Percentiles rank a stretch among this genome's conserved stretches.
phyloP scores from a whole-genome alignment of 2,797 vertebrate species.

The Emydoidea blandingii region DNA sequence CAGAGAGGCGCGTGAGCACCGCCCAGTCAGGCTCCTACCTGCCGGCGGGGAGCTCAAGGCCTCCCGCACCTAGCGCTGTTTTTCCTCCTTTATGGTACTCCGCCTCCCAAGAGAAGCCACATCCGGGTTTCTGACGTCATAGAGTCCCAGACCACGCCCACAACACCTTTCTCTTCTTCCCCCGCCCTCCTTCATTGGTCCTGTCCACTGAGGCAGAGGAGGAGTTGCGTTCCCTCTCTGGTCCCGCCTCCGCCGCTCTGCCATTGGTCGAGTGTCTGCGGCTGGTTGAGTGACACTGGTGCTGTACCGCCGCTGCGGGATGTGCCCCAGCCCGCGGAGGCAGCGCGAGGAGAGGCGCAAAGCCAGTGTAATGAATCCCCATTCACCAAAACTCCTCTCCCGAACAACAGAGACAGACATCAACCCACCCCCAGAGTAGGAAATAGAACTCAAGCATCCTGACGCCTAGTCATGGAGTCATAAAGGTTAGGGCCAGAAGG shows the following conservation, averaged over 20 bases:
- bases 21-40: neutral
- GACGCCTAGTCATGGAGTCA: neutral
- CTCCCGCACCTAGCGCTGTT: neutral
- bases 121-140: slow-evolving; percentile 47
- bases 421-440: too few species aligned
- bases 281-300: neutral
- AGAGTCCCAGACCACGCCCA: neutral
- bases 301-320: neutral
- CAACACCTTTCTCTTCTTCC: neutral
- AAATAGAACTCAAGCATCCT: neutral
- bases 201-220: neutral
- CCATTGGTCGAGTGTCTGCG: neutral
- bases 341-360: too few species aligned
- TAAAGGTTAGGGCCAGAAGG: too few species aligned
- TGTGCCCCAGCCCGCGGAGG: too few species aligned
- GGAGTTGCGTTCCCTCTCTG: too few species aligned
- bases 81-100: neutral
- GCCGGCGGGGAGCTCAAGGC: neutral
- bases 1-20: neutral
- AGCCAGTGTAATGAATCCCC: too few species aligned
- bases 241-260: neutral
- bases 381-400: neutral
- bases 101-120: neutral
- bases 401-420: neutral
- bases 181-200: neutral